phyloP scores from a whole-genome alignment of 2,113 vertebrate species.

The Cardinalis cardinalis region DNA sequence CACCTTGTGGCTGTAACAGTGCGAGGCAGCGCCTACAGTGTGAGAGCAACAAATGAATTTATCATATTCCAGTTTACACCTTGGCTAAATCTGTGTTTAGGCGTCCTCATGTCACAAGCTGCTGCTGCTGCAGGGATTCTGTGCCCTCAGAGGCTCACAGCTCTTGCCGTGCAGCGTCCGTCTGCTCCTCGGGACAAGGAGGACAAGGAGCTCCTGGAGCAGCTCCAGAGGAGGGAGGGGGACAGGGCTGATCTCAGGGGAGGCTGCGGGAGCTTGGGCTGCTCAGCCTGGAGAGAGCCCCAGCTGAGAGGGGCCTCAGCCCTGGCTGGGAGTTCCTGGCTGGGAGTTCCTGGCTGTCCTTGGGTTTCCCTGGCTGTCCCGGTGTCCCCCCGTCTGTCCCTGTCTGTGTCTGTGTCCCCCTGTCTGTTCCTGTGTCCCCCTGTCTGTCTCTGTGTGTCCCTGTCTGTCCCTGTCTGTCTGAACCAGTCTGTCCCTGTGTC shows the following conservation, averaged over 20 bases:
- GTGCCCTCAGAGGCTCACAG: neutral
- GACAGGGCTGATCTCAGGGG: neutral
- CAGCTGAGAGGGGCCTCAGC: neutral
- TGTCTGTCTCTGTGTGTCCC: neutral
- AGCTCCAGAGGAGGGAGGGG: neutral
- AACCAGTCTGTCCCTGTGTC: neutral
- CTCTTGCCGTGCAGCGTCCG: neutral
- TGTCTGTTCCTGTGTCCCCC: too few species aligned
- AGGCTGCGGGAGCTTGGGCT: neutral
- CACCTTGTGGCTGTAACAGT: fast-evolving
- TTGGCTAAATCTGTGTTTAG: neutral
- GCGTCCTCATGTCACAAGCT: neutral
- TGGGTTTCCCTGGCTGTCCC: neutral
- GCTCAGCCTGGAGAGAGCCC: neutral
- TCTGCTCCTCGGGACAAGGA: neutral
- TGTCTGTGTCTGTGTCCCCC: neutral
- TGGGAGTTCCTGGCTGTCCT: neutral
- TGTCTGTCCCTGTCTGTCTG: neutral
- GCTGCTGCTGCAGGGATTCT: neutral
- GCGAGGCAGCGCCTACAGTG: fast-evolving
- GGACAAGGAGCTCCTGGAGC: neutral
- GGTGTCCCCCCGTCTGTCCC: neutral
- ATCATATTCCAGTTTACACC: neutral
- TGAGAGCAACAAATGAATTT: neutral
- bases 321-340: neutral